Evolutionary conservation across 1,140 invertebrate species (phyloP).

Genomic region (Drosophila subpulchrella): DNA sequence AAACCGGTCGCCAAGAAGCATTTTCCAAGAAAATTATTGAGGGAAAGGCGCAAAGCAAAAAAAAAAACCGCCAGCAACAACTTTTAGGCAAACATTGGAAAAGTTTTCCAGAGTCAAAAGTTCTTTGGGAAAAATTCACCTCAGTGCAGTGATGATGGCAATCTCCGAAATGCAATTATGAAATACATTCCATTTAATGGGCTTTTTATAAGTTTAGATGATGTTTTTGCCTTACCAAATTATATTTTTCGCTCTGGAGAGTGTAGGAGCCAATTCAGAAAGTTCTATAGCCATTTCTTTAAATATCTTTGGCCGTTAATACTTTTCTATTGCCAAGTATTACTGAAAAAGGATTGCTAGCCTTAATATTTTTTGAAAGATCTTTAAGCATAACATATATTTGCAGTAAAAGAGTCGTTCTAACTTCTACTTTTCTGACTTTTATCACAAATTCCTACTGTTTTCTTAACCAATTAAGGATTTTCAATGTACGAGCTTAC

Average conservation of each 20-base stretch:
- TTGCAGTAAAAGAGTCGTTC: no score
- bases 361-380: no score
- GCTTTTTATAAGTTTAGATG: conserved; percentile 33
- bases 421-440: no score
- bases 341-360: no score
- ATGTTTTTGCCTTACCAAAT: conserved; percentile 5
- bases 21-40: conserved; percentile 82
- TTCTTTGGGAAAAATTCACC: conserved; percentile 71
- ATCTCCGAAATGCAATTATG: conserved; percentile 57
- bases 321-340: no score
- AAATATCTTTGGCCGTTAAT: no score
- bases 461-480: not conserved
- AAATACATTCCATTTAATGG: conserved; percentile 51
- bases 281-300: not conserved
- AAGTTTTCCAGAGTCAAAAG: conserved; percentile 55
- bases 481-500: not conserved
- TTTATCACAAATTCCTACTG: no score
- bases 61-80: conserved; percentile 28
- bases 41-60: conserved; percentile 70
- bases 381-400: no score
- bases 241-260: not conserved
- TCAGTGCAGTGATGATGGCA: conserved; percentile 32
- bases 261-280: not conserved
- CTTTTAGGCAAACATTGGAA: conserved; percentile 3
- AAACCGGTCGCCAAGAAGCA: conserved; percentile 81